phyloP scores from a whole-genome alignment of 2,113 vertebrate species.

The Catharus minimus region DNA sequence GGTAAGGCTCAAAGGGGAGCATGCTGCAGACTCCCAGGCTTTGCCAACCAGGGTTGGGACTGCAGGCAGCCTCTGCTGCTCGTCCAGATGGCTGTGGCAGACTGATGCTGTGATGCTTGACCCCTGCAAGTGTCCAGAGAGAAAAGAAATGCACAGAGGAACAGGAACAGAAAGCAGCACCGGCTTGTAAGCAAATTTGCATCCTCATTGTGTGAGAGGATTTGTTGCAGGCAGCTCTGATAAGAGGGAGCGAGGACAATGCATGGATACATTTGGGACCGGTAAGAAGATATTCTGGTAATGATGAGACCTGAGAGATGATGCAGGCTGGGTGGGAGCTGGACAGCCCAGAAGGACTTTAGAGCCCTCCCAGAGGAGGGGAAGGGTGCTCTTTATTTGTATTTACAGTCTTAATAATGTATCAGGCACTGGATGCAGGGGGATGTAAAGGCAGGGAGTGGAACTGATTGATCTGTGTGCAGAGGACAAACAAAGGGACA shows the following conservation, averaged over 20 bases:
- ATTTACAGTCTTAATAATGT: background rate
- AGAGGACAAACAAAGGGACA: conserved; percentile 52
- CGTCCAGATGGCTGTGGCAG: background rate
- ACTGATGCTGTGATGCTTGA: background rate
- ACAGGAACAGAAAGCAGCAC: background rate
- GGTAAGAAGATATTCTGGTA: background rate
- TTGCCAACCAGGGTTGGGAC: background rate
- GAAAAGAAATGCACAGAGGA: background rate
- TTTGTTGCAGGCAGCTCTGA: background rate
- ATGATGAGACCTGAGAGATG: background rate
- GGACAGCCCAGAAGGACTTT: background rate
- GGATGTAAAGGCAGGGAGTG: background rate
- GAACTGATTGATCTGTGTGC: background rate
- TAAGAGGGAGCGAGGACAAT: background rate
- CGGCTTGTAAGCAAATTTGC: background rate
- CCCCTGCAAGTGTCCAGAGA: background rate
- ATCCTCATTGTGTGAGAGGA: background rate
- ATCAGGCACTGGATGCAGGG: background rate
- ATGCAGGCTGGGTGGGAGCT: background rate
- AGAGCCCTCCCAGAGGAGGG: background rate
- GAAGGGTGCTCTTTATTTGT: background rate
- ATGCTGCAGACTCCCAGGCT: background rate
- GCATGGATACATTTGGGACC: background rate
- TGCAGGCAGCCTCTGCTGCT: background rate
- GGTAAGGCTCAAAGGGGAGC: background rate